Evolutionary conservation across 2,888 invertebrate species (phyloP).

Genomic region (Drosophila neotestacea): DNA sequence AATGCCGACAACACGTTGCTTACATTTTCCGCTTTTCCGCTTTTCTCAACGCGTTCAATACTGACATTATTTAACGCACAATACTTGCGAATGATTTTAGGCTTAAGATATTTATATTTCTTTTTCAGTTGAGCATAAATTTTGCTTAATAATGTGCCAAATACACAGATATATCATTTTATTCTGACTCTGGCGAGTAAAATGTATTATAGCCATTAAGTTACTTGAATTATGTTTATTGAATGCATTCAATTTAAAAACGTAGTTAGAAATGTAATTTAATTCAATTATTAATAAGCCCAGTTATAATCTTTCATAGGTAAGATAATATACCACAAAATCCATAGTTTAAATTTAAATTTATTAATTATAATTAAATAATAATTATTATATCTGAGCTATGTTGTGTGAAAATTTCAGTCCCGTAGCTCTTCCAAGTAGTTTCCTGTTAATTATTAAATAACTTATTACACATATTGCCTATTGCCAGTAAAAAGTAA

Average conservation of each 20-base stretch:
- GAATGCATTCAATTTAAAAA: too few relatives aligned
- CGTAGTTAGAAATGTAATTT: too few relatives aligned
- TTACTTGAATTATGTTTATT: too few relatives aligned
- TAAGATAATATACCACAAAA: too few relatives aligned
- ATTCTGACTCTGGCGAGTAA: not conserved
- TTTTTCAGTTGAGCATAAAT: not conserved
- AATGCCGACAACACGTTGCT: conserved; percentile 22
- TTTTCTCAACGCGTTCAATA: conserved; percentile 35
- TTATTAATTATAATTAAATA: not conserved
- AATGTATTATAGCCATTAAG: not conserved
- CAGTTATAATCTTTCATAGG: too few relatives aligned
- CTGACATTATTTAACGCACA: conserved; percentile 29
- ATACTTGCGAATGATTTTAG: conserved; percentile 2
- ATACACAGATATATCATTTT: not conserved
- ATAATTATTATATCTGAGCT: too few relatives aligned
- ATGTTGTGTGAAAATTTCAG: too few relatives aligned
- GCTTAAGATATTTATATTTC: not conserved
- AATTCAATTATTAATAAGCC: too few relatives aligned
- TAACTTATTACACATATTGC: not conserved
- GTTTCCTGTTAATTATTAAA: not conserved
- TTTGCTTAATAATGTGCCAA: not conserved
- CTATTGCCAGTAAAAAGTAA: not conserved
- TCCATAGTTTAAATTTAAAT: too few relatives aligned
- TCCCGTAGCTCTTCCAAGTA: too few relatives aligned
- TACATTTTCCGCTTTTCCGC: conserved; percentile 18